phyloP scores from a whole-genome alignment of 2,888 invertebrate genomes.

The Cinara cedri region DNA sequence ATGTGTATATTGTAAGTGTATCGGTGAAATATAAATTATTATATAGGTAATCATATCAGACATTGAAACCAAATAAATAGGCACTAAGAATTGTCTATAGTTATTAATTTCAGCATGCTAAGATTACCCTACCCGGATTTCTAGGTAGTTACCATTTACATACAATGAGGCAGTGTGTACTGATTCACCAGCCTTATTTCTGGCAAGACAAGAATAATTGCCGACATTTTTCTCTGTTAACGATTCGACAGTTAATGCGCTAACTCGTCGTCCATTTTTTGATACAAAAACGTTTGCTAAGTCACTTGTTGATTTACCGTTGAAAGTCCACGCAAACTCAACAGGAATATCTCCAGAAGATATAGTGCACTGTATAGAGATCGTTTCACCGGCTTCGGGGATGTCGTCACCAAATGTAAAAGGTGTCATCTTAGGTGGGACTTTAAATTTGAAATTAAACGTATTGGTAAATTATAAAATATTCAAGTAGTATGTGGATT shows the following conservation, averaged over 20 bases:
- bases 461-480: neutral
- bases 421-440: slow-evolving; percentile 61
- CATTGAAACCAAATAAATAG: neutral
- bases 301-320: slow-evolving; percentile 49
- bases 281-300: slow-evolving; percentile 59
- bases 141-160: slow-evolving; percentile 72
- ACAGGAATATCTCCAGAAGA: slow-evolving; percentile 64
- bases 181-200: slow-evolving; percentile 72
- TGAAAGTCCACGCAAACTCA: slow-evolving; percentile 65
- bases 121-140: neutral
- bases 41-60: neutral
- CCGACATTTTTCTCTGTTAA: slow-evolving; percentile 66
- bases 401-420: slow-evolving; percentile 63
- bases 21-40: neutral
- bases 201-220: slow-evolving; percentile 76
- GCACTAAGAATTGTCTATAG: neutral
- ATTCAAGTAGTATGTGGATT: no score
- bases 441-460: slow-evolving; percentile 58
- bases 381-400: slow-evolving; percentile 62
- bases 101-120: neutral
- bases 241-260: slow-evolving; percentile 62
- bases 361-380: slow-evolving; percentile 61
- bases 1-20: neutral
- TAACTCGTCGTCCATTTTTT: slow-evolving; percentile 61
- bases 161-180: slow-evolving; percentile 71